Percentiles rank a stretch among this genome's conserved stretches.
Conservation (phyloP, 2,797 vertebrate genomes). For the Erpetoichthys calabaricus region DNA sequence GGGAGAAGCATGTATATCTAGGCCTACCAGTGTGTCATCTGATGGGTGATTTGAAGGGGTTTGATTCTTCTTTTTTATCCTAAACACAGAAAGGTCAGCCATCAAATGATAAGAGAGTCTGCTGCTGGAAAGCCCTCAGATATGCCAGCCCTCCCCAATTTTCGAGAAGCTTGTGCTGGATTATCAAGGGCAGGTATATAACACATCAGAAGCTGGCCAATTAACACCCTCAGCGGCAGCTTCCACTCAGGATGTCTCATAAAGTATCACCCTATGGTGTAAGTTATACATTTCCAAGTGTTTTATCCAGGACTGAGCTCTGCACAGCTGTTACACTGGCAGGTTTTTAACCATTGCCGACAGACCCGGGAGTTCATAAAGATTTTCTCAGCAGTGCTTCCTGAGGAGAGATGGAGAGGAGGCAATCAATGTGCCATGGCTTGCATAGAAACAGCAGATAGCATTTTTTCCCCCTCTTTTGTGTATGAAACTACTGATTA, state of each 20-base stretch:
- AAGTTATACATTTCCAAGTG: slow-evolving; percentile 22
- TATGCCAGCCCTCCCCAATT: slow-evolving; percentile 27
- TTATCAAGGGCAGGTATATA: slow-evolving; percentile 54
- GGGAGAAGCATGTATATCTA: slow-evolving; percentile 6
- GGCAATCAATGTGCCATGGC: slow-evolving; percentile 37
- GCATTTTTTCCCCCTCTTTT: slow-evolving; percentile 13
- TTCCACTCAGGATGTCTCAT: slow-evolving; percentile 48
- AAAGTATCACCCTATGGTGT: slow-evolving; percentile 50
- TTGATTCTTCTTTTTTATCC: slow-evolving; percentile 11
- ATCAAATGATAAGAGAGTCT: slow-evolving; percentile 13
- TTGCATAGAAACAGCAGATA: slow-evolving; percentile 35
- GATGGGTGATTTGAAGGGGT: slow-evolving; percentile 14
- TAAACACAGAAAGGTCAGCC: slow-evolving; percentile 17
- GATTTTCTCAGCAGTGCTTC: slow-evolving; percentile 53
- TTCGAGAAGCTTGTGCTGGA: slow-evolving; percentile 35
- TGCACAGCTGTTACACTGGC: slow-evolving; percentile 55
- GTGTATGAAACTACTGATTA: slow-evolving; percentile 33
- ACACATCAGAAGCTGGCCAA: slow-evolving; percentile 52
- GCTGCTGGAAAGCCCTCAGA: slow-evolving; percentile 44
- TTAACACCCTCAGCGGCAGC: slow-evolving; percentile 51
- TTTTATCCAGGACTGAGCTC: slow-evolving; percentile 40
- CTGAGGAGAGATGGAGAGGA: slow-evolving; percentile 37
- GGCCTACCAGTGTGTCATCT: slow-evolving; percentile 10
- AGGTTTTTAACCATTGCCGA: slow-evolving; percentile 43
- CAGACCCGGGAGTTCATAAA: slow-evolving; percentile 49